These are phyloP conservation scores for Helostoma temminkii DNA, from an alignment of 2,797 vertebrate species.

Conservation along the genomic window DNA sequence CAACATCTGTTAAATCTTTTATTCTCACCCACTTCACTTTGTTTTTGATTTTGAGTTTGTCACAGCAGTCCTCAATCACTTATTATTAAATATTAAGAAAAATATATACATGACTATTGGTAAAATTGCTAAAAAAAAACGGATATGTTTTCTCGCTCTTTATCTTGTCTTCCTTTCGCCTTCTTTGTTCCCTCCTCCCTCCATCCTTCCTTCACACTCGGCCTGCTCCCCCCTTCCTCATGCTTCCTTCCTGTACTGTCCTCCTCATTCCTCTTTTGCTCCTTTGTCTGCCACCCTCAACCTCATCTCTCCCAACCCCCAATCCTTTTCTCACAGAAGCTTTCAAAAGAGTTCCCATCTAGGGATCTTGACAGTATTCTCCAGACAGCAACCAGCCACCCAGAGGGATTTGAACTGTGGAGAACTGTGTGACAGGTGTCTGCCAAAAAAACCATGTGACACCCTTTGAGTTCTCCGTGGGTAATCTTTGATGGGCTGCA, in stretches of 20 bases:
- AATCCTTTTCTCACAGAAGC: constrained; percentile 21
- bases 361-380: constrained; percentile 58
- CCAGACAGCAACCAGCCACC: constrained; percentile 41
- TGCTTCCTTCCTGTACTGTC: constrained; percentile 37
- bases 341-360: constrained; percentile 46
- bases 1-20: too few relatives aligned
- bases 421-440: constrained; percentile 61
- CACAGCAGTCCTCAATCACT: too few relatives aligned
- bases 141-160: constrained; percentile 4
- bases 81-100: too few relatives aligned
- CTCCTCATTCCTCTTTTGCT: constrained; percentile 11
- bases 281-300: constrained; percentile 43
- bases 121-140: too few relatives aligned
- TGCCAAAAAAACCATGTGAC: constrained; percentile 56
- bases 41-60: too few relatives aligned
- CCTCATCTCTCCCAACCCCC: constrained; percentile 17
- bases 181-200: constrained; percentile 9
- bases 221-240: not conserved
- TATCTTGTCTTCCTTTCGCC: constrained; percentile 12
- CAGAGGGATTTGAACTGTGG: constrained; percentile 66
- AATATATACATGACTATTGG: too few relatives aligned
- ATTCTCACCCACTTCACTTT: too few relatives aligned
- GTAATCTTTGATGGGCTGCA: constrained; percentile 57
- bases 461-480: constrained; percentile 57
- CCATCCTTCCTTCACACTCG: constrained; percentile 30